Base-by-base conservation (phyloP, 2,888 invertebrate species). In the Andricus curvator region DNA sequence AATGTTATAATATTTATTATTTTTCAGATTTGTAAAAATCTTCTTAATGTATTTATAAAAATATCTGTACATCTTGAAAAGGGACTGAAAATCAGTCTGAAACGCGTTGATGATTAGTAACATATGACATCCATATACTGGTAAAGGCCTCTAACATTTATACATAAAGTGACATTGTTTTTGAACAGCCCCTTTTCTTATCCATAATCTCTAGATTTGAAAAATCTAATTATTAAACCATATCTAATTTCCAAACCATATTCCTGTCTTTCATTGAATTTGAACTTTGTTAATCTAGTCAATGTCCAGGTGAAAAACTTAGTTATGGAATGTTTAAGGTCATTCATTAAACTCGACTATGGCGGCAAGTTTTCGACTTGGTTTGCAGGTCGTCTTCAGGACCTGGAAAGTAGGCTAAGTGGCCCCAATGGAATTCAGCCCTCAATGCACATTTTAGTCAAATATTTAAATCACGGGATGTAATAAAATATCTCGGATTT, bases 371-470 rank as follows among this genome's bases (percentile, higher is more conserved):
- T 56, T 74, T 74, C 51, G 51, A 56, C 48, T 74, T 33, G 33
- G 70, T 70, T 74, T 74, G n/a, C 56, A 51, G 74, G 51, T 74
- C 56, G 29, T 74, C 74, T 74, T 74, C 20, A 74, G 51, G 33
- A 48, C 74, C 56, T 29, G n/a, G 29, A 51, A 74, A 56, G 74
- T 74, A 33, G 33, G 51, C 29, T 74, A 74, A 74, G 74, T 74
- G 33, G n/a, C 74, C 51, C 56, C 29, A 33, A 56, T 56, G 33
- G 74, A 74, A 56, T 56, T 74, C 74, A 51, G n/a, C 33, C 6
- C 33, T 74, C 29, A 25, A 56, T 74, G 74, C 56, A 74, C 51
- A 33, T 74, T 74, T 74, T 13, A n/a, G 56, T 33, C 11, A 13
- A 74, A 56, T 74, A 51, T 74, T 74, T 33, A 56, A 74, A 51